Percentiles rank a stretch among this genome's conserved stretches.
Conservation (phyloP, 2,113 vertebrate species). For the Pristiophorus japonicus region DNA sequence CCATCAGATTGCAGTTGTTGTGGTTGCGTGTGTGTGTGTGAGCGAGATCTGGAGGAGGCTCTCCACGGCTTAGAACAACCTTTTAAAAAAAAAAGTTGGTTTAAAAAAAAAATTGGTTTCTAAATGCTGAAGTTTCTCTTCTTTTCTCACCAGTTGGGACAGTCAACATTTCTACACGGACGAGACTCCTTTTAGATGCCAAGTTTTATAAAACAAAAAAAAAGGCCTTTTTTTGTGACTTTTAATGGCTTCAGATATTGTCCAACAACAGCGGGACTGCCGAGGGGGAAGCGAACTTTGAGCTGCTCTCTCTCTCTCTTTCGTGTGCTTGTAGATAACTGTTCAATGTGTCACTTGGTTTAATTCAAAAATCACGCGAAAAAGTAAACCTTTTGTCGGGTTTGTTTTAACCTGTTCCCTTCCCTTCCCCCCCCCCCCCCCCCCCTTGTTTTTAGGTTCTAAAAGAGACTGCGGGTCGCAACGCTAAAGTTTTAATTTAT, state of each 20-base stretch:
- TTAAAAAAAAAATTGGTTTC: constrained; percentile 22
- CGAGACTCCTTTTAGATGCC: constrained; percentile 32
- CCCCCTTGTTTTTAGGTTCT: constrained; percentile 50
- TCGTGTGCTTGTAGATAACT: constrained; percentile 30
- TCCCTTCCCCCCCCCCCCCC: constrained; percentile 23
- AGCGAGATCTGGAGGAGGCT: no score
- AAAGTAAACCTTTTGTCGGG: constrained; percentile 51
- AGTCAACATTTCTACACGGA: constrained; percentile 4
- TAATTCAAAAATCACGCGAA: constrained; percentile 50
- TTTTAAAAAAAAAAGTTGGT: not conserved
- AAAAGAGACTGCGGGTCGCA: constrained; percentile 72
- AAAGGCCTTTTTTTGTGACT: not conserved
- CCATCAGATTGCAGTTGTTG: not conserved
- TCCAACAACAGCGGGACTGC: not conserved
- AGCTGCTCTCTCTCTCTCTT: constrained; percentile 24
- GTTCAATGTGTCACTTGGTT: constrained; percentile 45
- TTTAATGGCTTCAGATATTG: constrained; percentile 10
- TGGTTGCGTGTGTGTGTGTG: not conserved
- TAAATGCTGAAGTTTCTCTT: constrained; percentile 14
- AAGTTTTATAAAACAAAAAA: constrained; percentile 16
- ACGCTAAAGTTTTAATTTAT: constrained; percentile 52
- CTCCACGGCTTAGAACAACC: not conserved
- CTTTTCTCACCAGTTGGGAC: constrained; percentile 23
- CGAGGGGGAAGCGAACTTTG: constrained; percentile 54
- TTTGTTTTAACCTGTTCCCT: constrained; percentile 34